These are phyloP conservation scores for Eolophus roseicapilla DNA, from an alignment of 2,113 vertebrate genomes.

Conservation along the genomic window DNA sequence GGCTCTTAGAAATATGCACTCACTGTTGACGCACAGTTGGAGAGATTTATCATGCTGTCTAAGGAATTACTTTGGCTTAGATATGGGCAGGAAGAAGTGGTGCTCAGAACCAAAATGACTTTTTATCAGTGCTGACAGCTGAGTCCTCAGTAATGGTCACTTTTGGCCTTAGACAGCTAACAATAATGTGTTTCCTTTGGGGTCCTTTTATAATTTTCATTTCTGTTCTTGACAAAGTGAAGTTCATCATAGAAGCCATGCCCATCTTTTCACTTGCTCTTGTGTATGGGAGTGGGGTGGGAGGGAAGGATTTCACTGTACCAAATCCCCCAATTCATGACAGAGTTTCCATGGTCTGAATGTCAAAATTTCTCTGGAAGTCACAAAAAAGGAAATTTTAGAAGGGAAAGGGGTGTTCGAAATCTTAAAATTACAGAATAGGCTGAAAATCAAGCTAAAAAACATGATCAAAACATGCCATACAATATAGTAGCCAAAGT, in stretches of 20 bases:
- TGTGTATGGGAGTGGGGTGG: not conserved
- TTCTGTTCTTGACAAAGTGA: not conserved
- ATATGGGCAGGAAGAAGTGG: not conserved
- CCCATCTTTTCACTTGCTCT: not conserved
- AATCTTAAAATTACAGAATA: not conserved
- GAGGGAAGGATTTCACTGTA: not conserved
- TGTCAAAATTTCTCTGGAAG: not conserved
- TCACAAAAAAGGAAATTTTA: not conserved
- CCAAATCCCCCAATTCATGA: not conserved
- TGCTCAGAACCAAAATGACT: not conserved
- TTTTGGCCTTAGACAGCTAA: not conserved
- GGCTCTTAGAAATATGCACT: not conserved
- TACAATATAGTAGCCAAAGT: not conserved
- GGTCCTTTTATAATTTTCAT: not conserved
- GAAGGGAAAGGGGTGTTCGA: not conserved
- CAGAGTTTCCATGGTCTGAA: not conserved
- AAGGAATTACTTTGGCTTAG: not conserved
- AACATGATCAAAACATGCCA: accelerated
- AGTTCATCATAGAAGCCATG: not conserved
- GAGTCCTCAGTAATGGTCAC: not conserved
- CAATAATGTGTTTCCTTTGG: not conserved
- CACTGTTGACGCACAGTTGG: not conserved
- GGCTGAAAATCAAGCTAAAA: not conserved
- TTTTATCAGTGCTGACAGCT: not conserved
- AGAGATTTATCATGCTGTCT: not conserved